phyloP scores from a whole-genome alignment of 2,888 invertebrate species.

The Nyleta sp. region DNA sequence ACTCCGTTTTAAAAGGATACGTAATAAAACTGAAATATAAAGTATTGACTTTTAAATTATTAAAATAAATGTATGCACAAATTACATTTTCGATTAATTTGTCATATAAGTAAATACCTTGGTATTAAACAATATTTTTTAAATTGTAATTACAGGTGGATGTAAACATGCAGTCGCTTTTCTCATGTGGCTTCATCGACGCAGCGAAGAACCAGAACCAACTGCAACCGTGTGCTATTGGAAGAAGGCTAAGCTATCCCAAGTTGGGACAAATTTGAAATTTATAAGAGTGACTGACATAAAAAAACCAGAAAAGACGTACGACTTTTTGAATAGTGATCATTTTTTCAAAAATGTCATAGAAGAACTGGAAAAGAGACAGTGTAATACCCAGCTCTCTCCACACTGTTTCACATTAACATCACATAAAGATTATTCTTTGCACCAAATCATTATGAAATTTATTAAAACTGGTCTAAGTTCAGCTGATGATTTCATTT shows the following conservation, averaged over 20 bases:
- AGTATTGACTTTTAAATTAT: too few species aligned
- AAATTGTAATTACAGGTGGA: slow-evolving; percentile 52
- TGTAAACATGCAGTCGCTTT: slow-evolving; percentile 63
- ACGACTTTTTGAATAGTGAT: slow-evolving; percentile 1
- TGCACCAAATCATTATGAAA: slow-evolving; percentile 22
- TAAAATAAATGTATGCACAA: too few species aligned
- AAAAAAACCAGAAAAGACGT: not conserved
- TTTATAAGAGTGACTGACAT: slow-evolving; percentile 27
- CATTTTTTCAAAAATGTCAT: slow-evolving; percentile 11
- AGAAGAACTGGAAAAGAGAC: not conserved
- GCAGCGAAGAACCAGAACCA: slow-evolving; percentile 64
- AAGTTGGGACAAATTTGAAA: slow-evolving; percentile 49
- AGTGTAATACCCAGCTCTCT: slow-evolving; percentile 19
- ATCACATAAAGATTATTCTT: slow-evolving; percentile 15
- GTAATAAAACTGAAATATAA: too few species aligned
- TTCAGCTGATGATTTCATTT: slow-evolving; percentile 1
- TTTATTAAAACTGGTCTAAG: not conserved
- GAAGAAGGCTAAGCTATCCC: slow-evolving; percentile 58
- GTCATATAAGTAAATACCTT: too few species aligned
- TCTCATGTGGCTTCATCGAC: slow-evolving; percentile 65
- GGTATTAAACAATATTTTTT: too few species aligned
- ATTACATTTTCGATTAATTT: too few species aligned
- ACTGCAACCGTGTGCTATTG: slow-evolving; percentile 62
- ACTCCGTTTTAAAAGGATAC: too few species aligned
- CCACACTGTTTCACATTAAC: slow-evolving; percentile 15